Evolutionary conservation across 2,797 vertebrate genomes (phyloP).

Genomic region (Sebastes cheni): DNA sequence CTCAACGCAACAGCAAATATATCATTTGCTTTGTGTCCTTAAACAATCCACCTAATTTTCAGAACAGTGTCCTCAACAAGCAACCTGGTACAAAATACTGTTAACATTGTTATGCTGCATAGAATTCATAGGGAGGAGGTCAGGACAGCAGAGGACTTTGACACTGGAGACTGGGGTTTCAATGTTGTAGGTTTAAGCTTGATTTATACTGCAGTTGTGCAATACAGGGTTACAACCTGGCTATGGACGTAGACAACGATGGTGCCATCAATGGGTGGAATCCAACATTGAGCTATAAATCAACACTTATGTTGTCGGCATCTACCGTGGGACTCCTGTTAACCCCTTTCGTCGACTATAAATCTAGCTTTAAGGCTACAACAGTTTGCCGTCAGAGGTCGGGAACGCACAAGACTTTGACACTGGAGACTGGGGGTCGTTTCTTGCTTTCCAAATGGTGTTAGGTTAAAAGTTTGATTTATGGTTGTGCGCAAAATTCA

Average conservation of each 20-base stretch:
- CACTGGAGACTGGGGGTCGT: not conserved
- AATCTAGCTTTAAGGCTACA: slow-evolving; percentile 13
- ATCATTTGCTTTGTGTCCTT: not conserved
- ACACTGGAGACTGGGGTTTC: not conserved
- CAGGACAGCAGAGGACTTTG: not conserved
- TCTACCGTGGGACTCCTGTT: slow-evolving; percentile 1
- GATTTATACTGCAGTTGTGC: not conserved
- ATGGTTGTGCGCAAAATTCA: not conserved
- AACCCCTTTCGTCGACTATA: not conserved
- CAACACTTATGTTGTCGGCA: not conserved
- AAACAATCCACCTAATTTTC: not conserved
- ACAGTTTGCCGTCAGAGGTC: not conserved
- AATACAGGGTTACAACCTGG: not conserved
- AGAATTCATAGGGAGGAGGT: not conserved
- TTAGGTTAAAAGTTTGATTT: not conserved
- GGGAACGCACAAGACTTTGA: not conserved
- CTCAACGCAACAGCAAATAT: not conserved
- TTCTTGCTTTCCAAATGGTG: not conserved
- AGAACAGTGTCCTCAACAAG: not conserved
- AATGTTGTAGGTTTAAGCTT: not conserved
- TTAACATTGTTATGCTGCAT: not conserved
- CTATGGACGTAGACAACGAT: not conserved
- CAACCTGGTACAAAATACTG: not conserved
- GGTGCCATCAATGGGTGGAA: not conserved
- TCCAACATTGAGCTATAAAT: not conserved